These are phyloP conservation scores for Crocodylus rhombifer DNA, from an alignment of 2,797 vertebrate genomes.

Conservation along the genomic window DNA sequence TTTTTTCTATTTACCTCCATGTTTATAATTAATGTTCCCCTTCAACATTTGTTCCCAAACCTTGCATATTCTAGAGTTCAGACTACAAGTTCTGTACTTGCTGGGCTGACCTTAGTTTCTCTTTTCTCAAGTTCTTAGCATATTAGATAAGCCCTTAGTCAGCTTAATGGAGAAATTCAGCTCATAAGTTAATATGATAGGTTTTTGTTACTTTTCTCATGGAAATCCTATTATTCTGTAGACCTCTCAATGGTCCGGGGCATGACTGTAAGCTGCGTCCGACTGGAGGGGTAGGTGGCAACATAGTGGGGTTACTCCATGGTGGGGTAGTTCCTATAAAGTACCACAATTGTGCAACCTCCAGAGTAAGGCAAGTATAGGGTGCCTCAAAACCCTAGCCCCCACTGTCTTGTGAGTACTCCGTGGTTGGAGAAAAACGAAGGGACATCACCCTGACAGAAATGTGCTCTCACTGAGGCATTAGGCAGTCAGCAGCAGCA, in stretches of 20 bases:
- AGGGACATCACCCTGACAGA: too few species aligned
- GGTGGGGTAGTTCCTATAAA: too few species aligned
- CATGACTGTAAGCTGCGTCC: too few species aligned
- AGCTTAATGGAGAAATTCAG: constrained; percentile 58
- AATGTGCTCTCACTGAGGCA: too few species aligned
- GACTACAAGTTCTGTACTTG: not conserved
- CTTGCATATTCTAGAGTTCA: constrained; percentile 37
- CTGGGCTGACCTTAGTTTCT: constrained; percentile 26
- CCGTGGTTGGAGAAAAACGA: too few species aligned
- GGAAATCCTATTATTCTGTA: constrained; percentile 13
- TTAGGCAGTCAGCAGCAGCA: too few species aligned
- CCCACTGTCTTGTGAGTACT: too few species aligned
- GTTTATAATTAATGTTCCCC: not conserved
- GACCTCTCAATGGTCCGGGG: not conserved
- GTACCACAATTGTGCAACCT: too few species aligned
- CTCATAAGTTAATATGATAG: constrained; percentile 54
- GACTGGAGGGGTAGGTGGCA: too few species aligned
- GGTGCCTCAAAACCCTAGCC: too few species aligned
- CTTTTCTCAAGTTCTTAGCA: constrained; percentile 30
- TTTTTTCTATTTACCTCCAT: not conserved
- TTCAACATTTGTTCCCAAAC: not conserved
- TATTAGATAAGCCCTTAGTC: constrained; percentile 55
- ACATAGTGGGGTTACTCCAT: too few species aligned
- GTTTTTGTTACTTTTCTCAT: constrained; percentile 33
- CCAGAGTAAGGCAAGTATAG: too few species aligned